A percentile compares a stretch with the other conserved stretches of the same genome.
These are phyloP conservation scores for Chelonoidis abingdonii DNA, from an alignment of 2,113 vertebrate species.

Conservation along the genomic window DNA sequence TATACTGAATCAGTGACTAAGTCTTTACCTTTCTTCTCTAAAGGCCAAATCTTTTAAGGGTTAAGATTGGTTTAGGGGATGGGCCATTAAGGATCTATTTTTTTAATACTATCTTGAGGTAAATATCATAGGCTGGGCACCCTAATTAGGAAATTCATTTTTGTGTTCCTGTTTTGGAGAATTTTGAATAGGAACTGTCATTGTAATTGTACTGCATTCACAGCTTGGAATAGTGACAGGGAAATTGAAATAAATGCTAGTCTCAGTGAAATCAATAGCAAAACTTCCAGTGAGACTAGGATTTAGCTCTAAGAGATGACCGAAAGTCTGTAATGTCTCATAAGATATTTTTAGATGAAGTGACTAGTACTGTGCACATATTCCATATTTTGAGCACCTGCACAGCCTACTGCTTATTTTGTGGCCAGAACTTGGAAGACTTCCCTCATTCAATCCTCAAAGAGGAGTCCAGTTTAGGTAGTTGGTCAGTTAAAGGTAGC, in stretches of 20 bases:
- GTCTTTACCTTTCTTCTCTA: neutral
- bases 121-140: neutral
- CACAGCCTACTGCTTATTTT: neutral
- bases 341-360: neutral
- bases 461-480: neutral
- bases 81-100: neutral
- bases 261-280: neutral
- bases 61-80: neutral
- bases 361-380: neutral
- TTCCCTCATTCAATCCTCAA: neutral
- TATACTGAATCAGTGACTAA: neutral
- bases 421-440: neutral
- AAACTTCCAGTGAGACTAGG: neutral
- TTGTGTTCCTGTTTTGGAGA: neutral
- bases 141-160: neutral
- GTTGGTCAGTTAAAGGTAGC: rapidly evolving
- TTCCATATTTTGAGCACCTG: neutral
- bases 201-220: neutral
- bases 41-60: neutral
- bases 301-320: neutral
- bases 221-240: neutral
- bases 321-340: neutral
- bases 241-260: neutral
- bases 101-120: neutral
- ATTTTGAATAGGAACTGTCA: neutral